Conservation (phyloP, 2,113 vertebrate species). For the Misgurnus anguillicaudatus region DNA sequence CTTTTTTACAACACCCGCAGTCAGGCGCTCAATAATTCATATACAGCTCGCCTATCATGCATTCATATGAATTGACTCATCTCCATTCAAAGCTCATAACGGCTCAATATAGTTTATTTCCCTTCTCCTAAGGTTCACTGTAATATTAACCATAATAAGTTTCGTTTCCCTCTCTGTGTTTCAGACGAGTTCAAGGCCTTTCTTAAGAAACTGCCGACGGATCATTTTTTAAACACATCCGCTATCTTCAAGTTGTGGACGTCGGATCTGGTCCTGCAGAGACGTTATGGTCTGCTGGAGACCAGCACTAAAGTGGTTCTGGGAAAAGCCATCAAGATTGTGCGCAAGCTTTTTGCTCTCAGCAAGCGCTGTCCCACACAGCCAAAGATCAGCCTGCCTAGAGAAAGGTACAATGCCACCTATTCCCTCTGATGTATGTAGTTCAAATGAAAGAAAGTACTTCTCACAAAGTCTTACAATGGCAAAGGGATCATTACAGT, state of each 20-base stretch:
- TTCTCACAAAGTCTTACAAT: too few relatives aligned
- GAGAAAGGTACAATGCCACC: conserved; percentile 83
- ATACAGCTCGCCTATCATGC: neutral
- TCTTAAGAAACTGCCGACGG: conserved; percentile 84
- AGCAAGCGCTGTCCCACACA: conserved; percentile 93
- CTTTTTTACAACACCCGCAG: conserved; percentile 24
- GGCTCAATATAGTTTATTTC: conserved; percentile 23
- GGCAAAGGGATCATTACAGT: too few relatives aligned
- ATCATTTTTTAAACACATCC: conserved; percentile 89
- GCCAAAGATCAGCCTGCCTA: conserved; percentile 86
- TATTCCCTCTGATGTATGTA: too few relatives aligned
- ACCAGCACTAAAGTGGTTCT: conserved; percentile 80
- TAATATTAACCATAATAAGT: conserved; percentile 7
- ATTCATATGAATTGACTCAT: conserved; percentile 21
- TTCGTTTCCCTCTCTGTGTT: conserved; percentile 22
- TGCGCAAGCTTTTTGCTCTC: conserved; percentile 92
- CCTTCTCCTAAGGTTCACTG: neutral
- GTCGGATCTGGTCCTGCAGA: conserved; percentile 82
- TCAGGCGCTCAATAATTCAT: conserved; percentile 20
- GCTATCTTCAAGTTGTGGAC: conserved; percentile 89
- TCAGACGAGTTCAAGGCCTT: conserved; percentile 92
- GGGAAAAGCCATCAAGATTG: conserved; percentile 84
- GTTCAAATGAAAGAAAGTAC: neutral
- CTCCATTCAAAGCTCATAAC: conserved; percentile 18
- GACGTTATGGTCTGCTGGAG: conserved; percentile 87